Evolutionary conservation across 1,140 invertebrate species (phyloP).

Genomic region (Goniozus legneri): DNA sequence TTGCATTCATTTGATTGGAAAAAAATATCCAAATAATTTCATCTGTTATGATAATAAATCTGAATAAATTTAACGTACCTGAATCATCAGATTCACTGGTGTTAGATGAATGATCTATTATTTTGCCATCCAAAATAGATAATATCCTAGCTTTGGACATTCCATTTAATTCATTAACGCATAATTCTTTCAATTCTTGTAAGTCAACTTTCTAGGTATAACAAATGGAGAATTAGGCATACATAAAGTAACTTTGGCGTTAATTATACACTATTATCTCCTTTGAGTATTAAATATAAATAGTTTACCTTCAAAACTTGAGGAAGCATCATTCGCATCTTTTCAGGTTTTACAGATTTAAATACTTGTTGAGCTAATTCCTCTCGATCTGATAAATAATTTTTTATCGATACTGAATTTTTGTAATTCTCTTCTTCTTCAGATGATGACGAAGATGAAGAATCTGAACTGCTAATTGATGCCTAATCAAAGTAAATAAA

Average conservation of each 20-base stretch:
- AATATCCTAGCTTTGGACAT: slow-evolving; percentile 48
- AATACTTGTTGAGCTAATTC: slow-evolving; percentile 47
- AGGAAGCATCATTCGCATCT: slow-evolving; percentile 52
- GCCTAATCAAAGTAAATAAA: slow-evolving; percentile 6
- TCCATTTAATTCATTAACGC: slow-evolving; percentile 47
- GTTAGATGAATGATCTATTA: slow-evolving; percentile 47
- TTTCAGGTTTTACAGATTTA: slow-evolving; percentile 48
- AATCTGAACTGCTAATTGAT: slow-evolving; percentile 27
- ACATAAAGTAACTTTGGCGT: slow-evolving; percentile 1
- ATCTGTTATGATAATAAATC: background rate
- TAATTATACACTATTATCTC: background rate
- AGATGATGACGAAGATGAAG: slow-evolving; percentile 33
- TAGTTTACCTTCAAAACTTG: slow-evolving; percentile 41
- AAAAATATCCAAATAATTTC: slow-evolving; percentile 4
- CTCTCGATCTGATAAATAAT: slow-evolving; percentile 42
- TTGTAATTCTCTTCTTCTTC: slow-evolving; percentile 42
- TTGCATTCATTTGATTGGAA: background rate
- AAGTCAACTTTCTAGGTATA: slow-evolving; percentile 40
- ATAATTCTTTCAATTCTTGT: slow-evolving; percentile 44
- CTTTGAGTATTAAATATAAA: background rate
- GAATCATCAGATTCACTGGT: slow-evolving; percentile 46
- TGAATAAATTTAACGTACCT: slow-evolving; percentile 26
- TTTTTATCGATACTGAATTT: slow-evolving; percentile 50
- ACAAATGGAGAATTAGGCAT: slow-evolving; percentile 5
- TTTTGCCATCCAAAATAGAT: slow-evolving; percentile 42